Conservation (phyloP, 2,888 invertebrate species). For the Piscicola geometra region DNA sequence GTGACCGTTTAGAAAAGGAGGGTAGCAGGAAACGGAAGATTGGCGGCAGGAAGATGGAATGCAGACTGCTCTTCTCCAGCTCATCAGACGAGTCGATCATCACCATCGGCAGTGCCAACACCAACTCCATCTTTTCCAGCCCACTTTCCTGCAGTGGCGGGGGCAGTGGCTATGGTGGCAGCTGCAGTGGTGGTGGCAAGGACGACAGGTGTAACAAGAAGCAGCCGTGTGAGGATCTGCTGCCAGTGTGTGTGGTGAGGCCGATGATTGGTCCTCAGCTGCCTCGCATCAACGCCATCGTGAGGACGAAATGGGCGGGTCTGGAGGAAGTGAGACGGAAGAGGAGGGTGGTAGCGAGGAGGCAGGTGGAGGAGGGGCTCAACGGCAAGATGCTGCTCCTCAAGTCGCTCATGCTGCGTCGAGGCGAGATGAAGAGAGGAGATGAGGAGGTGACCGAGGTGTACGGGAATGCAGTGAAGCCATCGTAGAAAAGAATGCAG, state of each 20-base stretch:
- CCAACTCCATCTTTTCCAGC: background rate
- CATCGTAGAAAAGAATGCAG: too few species aligned
- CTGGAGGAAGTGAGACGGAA: background rate
- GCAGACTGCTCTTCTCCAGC: background rate
- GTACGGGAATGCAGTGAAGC: too few species aligned
- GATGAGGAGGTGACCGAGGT: background rate
- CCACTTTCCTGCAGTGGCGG: background rate
- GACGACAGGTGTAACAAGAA: background rate
- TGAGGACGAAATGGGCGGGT: background rate
- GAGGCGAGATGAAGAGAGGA: background rate
- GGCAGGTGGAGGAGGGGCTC: background rate
- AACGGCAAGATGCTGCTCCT: background rate
- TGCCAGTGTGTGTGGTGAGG: constrained; percentile 4
- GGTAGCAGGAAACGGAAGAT: background rate
- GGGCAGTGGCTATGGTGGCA: background rate
- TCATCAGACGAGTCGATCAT: constrained; percentile 11
- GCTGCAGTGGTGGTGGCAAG: background rate
- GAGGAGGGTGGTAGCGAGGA: background rate
- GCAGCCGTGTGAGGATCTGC: background rate
- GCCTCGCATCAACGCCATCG: background rate
- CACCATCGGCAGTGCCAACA: background rate
- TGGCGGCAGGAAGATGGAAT: background rate
- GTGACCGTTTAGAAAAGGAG: too few species aligned
- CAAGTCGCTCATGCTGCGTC: background rate
- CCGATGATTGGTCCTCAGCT: constrained; percentile 1